Base-by-base conservation (phyloP, 2,113 vertebrate species). In the Chelonoidis abingdonii region DNA sequence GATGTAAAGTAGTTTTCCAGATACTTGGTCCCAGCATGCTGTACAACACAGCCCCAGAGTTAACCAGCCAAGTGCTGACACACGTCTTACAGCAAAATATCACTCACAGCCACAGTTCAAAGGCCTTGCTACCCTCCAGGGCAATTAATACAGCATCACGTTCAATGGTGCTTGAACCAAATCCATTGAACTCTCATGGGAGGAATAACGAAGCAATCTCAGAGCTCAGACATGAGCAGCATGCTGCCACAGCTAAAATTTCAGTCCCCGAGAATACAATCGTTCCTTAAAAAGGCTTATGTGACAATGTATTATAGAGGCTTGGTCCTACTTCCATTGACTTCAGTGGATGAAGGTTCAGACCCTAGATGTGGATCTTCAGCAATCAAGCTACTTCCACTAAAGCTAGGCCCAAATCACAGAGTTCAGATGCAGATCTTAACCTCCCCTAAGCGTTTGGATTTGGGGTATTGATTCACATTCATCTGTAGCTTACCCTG, bases 51-150 rank as follows among this genome's bases (percentile, higher is more conserved):
- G 97, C 83, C 96, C 95, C 97, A 97, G 98, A 98, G 98, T 98
- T 98, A 98, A 98, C 98, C 97, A 98, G 97, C 98, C 97, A 98
- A 98, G 98, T 98, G 98, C 98, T 98, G 98, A 99, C 98, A 98
- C 97, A 98, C 98, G 98, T 98, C 98, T 98, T 97, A 96, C 96
- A 98, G 98, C 98, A 98, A 98, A 98, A 98, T 98, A 98, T 98
- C 98, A 98, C 98, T 98, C 98, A 98, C 98, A 98, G 98, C 97
- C 98, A 97, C 98, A 98, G 98, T 98, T 98, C 98, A 98, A 98
- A 98, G 98, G 98, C 98, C 98, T 98, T 87, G 96, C 98, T 98
- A 98, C 98, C 98, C 98, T 98, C 98, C 98, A 98, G 98, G 98
- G 98, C 98, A 98, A 98, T 98, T 98, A 98, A 98, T 98, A 98